Conservation (phyloP, 1,140 invertebrate genomes). For the Pogonus chalceus region DNA sequence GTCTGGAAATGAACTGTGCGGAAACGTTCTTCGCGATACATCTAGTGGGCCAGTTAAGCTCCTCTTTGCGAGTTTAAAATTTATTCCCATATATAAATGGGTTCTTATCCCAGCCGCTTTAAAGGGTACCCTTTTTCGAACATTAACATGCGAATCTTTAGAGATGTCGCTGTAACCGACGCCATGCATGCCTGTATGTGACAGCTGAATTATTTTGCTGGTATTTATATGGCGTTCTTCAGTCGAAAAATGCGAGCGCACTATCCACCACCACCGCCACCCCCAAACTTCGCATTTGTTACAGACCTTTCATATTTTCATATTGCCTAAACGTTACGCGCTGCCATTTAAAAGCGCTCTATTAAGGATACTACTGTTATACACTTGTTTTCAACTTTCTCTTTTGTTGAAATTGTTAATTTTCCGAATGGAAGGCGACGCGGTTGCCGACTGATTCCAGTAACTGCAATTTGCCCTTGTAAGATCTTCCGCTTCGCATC, state of each 20-base stretch:
- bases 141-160: constrained; percentile 6
- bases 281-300: background rate
- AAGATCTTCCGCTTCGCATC: too few relatives aligned
- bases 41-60: background rate
- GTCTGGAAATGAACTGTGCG: background rate
- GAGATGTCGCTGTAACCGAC: constrained; percentile 3
- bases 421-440: background rate
- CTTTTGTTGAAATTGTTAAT: background rate
- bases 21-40: background rate
- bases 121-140: constrained; percentile 1
- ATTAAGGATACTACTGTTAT: background rate
- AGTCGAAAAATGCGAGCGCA: background rate
- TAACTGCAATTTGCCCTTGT: too few relatives aligned
- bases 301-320: background rate
- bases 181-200: background rate
- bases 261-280: background rate
- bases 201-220: constrained; percentile 6
- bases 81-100: constrained; percentile 2
- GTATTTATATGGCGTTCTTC: constrained; percentile 4
- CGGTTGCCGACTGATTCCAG: too few relatives aligned
- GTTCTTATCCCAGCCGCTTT: background rate
- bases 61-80: background rate
- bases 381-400: background rate
- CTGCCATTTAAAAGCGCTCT: background rate
- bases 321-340: background rate